phyloP scores from a whole-genome alignment of 2,113 vertebrate genomes.

The Hoplias malabaricus region DNA sequence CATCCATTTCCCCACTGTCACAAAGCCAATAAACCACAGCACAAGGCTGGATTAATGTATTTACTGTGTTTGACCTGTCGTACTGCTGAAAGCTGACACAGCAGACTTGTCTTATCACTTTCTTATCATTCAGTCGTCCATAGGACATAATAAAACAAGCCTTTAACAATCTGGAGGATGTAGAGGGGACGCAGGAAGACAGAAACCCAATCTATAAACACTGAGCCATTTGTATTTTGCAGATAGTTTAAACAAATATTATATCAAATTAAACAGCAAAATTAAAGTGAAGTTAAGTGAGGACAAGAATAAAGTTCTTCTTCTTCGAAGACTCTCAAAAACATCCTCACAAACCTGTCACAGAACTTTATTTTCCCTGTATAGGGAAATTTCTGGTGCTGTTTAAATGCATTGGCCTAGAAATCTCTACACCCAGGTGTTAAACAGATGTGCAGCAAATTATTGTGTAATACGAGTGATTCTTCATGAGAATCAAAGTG shows the following conservation, averaged over 20 bases:
- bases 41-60: slow-evolving; percentile 12
- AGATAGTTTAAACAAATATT: neutral
- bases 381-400: no score
- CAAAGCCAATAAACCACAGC: slow-evolving; percentile 23
- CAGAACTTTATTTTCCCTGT: no score
- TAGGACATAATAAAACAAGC: slow-evolving; percentile 29
- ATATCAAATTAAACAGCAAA: neutral
- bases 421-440: neutral
- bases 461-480: neutral
- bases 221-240: neutral
- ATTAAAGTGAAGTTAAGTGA: neutral
- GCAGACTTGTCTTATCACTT: slow-evolving; percentile 29
- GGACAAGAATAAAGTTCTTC: neutral
- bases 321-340: neutral
- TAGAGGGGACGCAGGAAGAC: neutral
- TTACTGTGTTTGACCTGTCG: slow-evolving; percentile 13
- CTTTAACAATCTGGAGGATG: neutral
- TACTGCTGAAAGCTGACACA: slow-evolving; percentile 28
- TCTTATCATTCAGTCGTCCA: slow-evolving; percentile 1
- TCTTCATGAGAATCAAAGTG: no score
- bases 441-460: neutral
- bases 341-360: no score
- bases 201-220: neutral
- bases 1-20: slow-evolving; percentile 37
- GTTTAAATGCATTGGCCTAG: no score